Percentiles rank a stretch among this genome's conserved stretches.
phyloP scores from a whole-genome alignment of 64 coral and sea anemone genomes.

The Trachythela sp. region DNA sequence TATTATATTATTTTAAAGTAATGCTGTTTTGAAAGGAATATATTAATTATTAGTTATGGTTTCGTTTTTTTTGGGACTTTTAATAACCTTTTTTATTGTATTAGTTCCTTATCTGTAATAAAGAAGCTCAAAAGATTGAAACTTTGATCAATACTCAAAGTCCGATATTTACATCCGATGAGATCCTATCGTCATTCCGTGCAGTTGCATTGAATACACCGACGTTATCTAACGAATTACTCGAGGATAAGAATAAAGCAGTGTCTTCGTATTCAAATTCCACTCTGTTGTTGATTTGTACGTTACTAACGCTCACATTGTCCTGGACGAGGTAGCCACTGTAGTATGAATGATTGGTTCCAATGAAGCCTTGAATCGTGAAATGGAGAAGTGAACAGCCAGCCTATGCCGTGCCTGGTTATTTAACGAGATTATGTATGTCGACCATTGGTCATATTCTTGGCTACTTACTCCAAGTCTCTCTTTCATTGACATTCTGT shows the following conservation, averaged over 20 bases:
- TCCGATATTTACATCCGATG: constrained; percentile 78
- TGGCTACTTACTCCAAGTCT: too few relatives aligned
- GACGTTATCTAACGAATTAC: constrained; percentile 18
- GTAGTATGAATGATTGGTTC: neutral
- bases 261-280: neutral
- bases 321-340: neutral
- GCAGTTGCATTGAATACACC: constrained; percentile 55
- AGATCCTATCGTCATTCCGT: constrained; percentile 69
- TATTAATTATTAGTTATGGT: too few relatives aligned
- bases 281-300: neutral
- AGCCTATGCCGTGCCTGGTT: too few relatives aligned
- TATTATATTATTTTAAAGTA: too few relatives aligned
- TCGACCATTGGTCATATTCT: too few relatives aligned
- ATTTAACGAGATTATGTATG: too few relatives aligned
- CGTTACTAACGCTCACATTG: neutral
- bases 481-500: too few relatives aligned
- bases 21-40: too few relatives aligned
- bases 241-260: neutral
- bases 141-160: constrained; percentile 81
- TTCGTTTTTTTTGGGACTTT: too few relatives aligned
- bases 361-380: too few relatives aligned
- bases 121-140: constrained; percentile 89
- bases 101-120: constrained; percentile 81
- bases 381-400: too few relatives aligned
- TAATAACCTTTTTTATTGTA: constrained; percentile 19